Evolutionary conservation across 1,140 invertebrate species (phyloP).

Genomic region (Drosophila triauraria): DNA sequence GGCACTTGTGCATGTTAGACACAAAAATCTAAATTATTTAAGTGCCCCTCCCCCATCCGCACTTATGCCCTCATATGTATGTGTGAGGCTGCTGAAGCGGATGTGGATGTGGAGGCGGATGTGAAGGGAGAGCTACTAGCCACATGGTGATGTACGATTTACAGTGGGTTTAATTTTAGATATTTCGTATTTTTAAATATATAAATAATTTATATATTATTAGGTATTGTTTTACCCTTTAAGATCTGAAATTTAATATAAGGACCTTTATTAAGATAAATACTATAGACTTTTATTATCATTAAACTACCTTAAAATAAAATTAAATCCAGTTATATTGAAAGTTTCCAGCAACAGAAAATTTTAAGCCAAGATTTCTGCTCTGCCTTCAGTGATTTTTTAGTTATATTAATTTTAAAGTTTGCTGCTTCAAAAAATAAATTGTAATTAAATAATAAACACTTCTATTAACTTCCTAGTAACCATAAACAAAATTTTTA

Average conservation of each 20-base stretch:
- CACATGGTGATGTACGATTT: conserved; percentile 21
- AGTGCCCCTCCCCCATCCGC: conserved; percentile 48
- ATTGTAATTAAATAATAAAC: neutral
- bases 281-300: too few relatives aligned
- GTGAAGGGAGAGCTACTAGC: conserved; percentile 20
- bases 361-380: too few relatives aligned
- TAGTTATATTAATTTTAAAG: neutral
- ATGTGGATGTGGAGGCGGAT: conserved; percentile 14
- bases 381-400: neutral
- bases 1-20: conserved; percentile 82
- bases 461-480: too few relatives aligned
- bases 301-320: neutral
- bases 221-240: neutral
- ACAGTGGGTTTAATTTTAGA: conserved; percentile 16
- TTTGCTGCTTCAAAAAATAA: neutral
- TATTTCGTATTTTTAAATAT: neutral
- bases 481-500: neutral
- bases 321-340: too few relatives aligned
- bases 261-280: too few relatives aligned
- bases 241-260: neutral
- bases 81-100: neutral
- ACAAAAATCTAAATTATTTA: conserved; percentile 84
- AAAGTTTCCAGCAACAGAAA: too few relatives aligned
- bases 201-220: too few relatives aligned
- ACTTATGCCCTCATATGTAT: conserved; percentile 11